Conservation (phyloP, 2,888 invertebrate genomes). For the Drosophila macrospina region DNA sequence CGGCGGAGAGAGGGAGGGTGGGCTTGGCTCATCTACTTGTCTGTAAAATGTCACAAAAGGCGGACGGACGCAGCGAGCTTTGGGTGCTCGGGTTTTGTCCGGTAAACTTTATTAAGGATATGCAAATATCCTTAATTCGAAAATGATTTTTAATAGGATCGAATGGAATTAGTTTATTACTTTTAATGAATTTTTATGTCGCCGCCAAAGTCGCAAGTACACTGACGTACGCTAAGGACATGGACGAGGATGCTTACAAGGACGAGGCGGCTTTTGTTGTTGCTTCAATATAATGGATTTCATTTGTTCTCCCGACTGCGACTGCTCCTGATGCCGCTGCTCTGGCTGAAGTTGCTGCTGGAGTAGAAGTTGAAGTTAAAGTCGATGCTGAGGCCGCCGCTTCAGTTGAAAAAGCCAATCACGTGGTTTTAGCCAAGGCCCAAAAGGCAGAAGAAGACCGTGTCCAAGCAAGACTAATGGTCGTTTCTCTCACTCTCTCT, state of each 20-base stretch:
- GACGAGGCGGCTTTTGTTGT: slow-evolving; percentile 54
- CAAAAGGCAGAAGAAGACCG: slow-evolving; percentile 28
- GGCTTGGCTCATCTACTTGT: slow-evolving; percentile 71
- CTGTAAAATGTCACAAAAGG: slow-evolving; percentile 79
- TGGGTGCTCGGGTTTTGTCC: slow-evolving; percentile 34
- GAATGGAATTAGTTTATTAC: slow-evolving; percentile 85
- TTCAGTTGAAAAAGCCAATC: slow-evolving; percentile 66
- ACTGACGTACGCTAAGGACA: background rate
- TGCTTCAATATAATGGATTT: slow-evolving; percentile 73
- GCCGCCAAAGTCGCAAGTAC: slow-evolving; percentile 51
- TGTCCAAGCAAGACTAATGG: slow-evolving; percentile 78
- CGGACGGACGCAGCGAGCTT: slow-evolving; percentile 15
- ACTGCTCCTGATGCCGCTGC: too few relatives aligned
- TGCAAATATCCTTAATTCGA: slow-evolving; percentile 85
- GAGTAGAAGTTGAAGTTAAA: background rate
- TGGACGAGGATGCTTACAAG: slow-evolving; percentile 5
- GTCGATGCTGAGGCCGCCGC: background rate
- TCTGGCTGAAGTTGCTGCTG: background rate
- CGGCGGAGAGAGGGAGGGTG: background rate
- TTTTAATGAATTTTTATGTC: slow-evolving; percentile 85
- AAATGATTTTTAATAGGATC: slow-evolving; percentile 85
- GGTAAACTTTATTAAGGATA: slow-evolving; percentile 84
- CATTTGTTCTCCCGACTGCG: slow-evolving; percentile 38
- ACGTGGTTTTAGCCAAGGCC: slow-evolving; percentile 56
- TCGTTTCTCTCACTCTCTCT: slow-evolving; percentile 21